A percentile compares a stretch with the other conserved stretches of the same genome.
Conservation (phyloP, 2,113 vertebrate species). For the Phyllostomus hastatus region DNA sequence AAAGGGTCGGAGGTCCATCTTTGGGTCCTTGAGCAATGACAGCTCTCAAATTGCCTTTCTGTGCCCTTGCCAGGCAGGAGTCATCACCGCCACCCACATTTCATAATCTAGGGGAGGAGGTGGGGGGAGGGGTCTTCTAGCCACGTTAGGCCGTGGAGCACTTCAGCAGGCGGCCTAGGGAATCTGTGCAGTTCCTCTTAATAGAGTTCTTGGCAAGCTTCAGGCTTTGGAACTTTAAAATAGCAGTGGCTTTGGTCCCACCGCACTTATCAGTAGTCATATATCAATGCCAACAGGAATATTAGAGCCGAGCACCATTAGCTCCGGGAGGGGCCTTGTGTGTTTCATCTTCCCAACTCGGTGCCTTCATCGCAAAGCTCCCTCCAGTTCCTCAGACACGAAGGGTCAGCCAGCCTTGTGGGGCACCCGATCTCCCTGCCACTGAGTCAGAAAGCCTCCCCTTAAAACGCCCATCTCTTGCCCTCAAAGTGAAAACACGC, state of each 20-base stretch:
- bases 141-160: not conserved
- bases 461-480: not conserved
- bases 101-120: not conserved
- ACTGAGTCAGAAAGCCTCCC: not conserved
- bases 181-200: not conserved
- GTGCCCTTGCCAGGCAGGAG: not conserved
- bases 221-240: constrained; percentile 20
- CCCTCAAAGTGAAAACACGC: not conserved
- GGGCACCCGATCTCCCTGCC: not conserved
- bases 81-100: not conserved
- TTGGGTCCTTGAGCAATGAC: constrained; percentile 11
- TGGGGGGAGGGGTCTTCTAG: not conserved
- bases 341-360: not conserved
- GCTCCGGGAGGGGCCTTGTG: not conserved
- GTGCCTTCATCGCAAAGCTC: not conserved
- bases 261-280: not conserved
- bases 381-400: not conserved
- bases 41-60: constrained; percentile 7
- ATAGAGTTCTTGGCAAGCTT: not conserved
- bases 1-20: not conserved
- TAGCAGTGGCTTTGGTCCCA: not conserved
- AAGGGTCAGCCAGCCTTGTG: not conserved
- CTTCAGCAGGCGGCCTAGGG: not conserved
- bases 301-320: not conserved
- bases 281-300: constrained; percentile 26